Evolutionary conservation across 1,140 invertebrate species (phyloP), one percentile per base, ranked within the genome.

Genomic region (Plectus sambesii): DNA sequence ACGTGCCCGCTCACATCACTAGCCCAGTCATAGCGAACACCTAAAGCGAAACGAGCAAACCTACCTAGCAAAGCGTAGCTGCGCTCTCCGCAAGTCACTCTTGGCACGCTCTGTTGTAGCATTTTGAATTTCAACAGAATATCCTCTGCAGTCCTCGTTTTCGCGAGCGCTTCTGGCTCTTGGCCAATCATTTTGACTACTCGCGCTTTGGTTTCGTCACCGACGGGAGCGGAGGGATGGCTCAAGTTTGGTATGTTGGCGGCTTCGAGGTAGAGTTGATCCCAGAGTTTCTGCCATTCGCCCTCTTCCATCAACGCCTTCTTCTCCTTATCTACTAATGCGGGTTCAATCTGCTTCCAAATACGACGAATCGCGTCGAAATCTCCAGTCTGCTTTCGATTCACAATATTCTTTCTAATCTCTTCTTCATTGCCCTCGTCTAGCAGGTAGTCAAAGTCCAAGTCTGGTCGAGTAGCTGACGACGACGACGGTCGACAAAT

Each of bases 381-480:
- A 53, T 73, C 63, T 17, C 70, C 71, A 29, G 70, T 55, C 23
- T 69, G 70, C 61, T 73, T 73, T 35, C 72, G 62, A 42, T 58
- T 58, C 15, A 29, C 19, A 24, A 73, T 70, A 44, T 73, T 72
- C 29, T 65, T 30, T 38, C 53, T 30, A 8, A 73, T 70, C 12
- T 37, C 35, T 5, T 56, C 51, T 8, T 41, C 26, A 53, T 73
- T 72, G 9, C 49, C 43, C 17, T 56, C 49, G 50, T 73, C 51
- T 48, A 65, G 25, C 3, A 63, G 46, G 41, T 42, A 62, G 25
- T 63, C 61, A 43, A 63, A 63, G 38, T 63, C 57, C n/a, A 63
- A 35, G 19, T 66, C 61, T n/a, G 61, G 61, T 23, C 61, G 51
- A 22, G 44, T 30, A 29, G 22, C 35, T 8, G 53, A 12, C n/a